Conservation (phyloP, 2,888 invertebrate genomes). For the Athetis lepigone region DNA sequence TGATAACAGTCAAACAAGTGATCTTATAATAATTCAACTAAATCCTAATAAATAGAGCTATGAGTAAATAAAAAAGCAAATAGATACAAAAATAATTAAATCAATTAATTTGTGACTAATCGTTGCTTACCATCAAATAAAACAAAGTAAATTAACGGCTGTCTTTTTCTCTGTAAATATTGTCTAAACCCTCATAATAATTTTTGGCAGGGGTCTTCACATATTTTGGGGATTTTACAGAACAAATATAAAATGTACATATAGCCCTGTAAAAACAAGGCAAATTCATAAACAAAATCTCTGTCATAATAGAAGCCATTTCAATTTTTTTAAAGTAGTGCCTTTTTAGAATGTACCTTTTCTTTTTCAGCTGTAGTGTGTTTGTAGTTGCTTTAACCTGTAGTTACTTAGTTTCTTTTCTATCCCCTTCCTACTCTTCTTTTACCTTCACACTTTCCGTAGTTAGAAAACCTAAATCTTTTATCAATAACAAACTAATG, state of each 20-base stretch:
- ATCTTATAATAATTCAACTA: constrained; percentile 3
- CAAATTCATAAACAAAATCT: not conserved
- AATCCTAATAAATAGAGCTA: too few species aligned
- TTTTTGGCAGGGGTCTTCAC: too few species aligned
- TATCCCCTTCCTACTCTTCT: constrained; percentile 18
- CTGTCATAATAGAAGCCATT: not conserved
- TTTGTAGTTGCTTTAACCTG: constrained; percentile 30
- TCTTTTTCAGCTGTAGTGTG: constrained; percentile 44
- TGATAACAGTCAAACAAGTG: constrained; percentile 73
- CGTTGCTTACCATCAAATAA: too few species aligned
- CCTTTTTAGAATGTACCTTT: constrained; percentile 6
- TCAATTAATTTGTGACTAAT: too few species aligned
- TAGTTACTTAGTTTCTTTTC: constrained; percentile 22
- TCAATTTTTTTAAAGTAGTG: too few species aligned
- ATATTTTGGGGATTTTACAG: too few species aligned
- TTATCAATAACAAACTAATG: constrained; percentile 60
- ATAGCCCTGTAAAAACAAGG: too few species aligned
- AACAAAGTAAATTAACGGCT: too few species aligned
- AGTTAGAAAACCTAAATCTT: constrained; percentile 38
- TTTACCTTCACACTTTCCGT: constrained; percentile 44
- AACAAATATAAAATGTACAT: too few species aligned
- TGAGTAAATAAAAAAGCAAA: too few species aligned
- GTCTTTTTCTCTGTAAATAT: too few species aligned
- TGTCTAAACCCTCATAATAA: too few species aligned
- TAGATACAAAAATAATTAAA: not conserved